Evolutionary conservation across 2,888 invertebrate species (phyloP).

Genomic region (Hirtodrosophila trivittata): DNA sequence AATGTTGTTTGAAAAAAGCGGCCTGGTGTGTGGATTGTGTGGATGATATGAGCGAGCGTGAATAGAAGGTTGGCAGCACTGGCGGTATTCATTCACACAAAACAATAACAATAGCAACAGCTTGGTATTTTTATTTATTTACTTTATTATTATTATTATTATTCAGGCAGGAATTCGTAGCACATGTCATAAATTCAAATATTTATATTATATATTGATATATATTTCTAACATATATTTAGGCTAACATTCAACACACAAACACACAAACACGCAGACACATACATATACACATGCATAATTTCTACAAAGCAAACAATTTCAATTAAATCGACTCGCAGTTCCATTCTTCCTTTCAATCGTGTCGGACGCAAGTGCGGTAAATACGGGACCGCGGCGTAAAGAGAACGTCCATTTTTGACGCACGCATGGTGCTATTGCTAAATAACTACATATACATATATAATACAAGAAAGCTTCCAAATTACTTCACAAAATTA

Average conservation of each 20-base stretch:
- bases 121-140: too few relatives aligned
- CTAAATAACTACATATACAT: constrained; percentile 38
- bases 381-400: constrained; percentile 11
- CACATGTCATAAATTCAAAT: constrained; percentile 9
- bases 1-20: too few relatives aligned
- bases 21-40: too few relatives aligned
- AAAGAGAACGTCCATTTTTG: constrained; percentile 55
- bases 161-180: too few relatives aligned
- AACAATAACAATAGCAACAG: not conserved
- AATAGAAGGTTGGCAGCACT: too few relatives aligned
- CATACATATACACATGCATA: too few relatives aligned
- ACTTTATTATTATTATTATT: too few relatives aligned
- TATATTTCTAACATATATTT: constrained; percentile 30
- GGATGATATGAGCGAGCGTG: too few relatives aligned
- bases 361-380: constrained; percentile 32
- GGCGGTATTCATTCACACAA: too few relatives aligned
- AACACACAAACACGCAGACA: not conserved
- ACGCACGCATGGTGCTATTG: constrained; percentile 45
- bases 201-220: too few relatives aligned
- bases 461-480: constrained; percentile 23
- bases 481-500: constrained; percentile 61
- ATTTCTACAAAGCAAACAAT: too few relatives aligned
- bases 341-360: constrained; percentile 50
- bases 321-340: constrained; percentile 31
- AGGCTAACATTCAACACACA: constrained; percentile 23